A percentile compares a stretch with the other conserved stretches of the same genome.
phyloP scores from a whole-genome alignment of 2,888 invertebrate genomes.

The Calameuta idolon region DNA sequence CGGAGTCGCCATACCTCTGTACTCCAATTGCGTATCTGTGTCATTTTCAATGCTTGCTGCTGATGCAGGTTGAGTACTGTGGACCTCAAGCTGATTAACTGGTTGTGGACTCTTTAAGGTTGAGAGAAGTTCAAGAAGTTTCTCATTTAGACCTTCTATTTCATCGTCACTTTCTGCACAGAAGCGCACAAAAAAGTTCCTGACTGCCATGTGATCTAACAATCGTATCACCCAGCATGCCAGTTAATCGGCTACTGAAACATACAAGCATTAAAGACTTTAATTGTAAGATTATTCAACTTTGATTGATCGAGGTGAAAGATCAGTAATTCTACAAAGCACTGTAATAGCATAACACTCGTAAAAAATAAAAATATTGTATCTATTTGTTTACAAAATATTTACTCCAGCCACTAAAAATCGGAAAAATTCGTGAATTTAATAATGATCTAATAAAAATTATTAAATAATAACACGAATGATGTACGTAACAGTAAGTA shows the following conservation, averaged over 20 bases:
- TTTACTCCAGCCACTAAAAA: background rate
- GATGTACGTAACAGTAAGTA: background rate
- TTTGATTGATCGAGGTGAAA: background rate
- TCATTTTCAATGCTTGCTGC: slow-evolving; percentile 43
- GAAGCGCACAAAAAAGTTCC: slow-evolving; percentile 33
- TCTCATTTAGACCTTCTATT: slow-evolving; percentile 55
- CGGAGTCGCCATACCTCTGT: slow-evolving; percentile 25
- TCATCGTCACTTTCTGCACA: slow-evolving; percentile 47
- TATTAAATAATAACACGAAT: background rate
- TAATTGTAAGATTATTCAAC: background rate
- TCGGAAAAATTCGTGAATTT: background rate
- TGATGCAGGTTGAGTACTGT: slow-evolving; percentile 37
- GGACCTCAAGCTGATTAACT: slow-evolving; percentile 33
- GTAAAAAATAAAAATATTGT: background rate
- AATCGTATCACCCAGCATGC: slow-evolving; percentile 33
- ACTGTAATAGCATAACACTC: background rate
- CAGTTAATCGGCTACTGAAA: slow-evolving; percentile 23
- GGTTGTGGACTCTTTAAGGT: slow-evolving; percentile 40
- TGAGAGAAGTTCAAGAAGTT: slow-evolving; percentile 49
- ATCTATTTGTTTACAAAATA: background rate
- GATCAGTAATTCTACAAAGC: background rate
- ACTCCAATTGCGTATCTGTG: slow-evolving; percentile 36
- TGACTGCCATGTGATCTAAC: slow-evolving; percentile 45
- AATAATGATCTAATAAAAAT: background rate
- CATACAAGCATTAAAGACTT: background rate